A percentile compares a stretch with the other conserved stretches of the same genome.
phyloP scores from a whole-genome alignment of 2,113 vertebrate species.

The Leptobrachium ailaonicum region DNA sequence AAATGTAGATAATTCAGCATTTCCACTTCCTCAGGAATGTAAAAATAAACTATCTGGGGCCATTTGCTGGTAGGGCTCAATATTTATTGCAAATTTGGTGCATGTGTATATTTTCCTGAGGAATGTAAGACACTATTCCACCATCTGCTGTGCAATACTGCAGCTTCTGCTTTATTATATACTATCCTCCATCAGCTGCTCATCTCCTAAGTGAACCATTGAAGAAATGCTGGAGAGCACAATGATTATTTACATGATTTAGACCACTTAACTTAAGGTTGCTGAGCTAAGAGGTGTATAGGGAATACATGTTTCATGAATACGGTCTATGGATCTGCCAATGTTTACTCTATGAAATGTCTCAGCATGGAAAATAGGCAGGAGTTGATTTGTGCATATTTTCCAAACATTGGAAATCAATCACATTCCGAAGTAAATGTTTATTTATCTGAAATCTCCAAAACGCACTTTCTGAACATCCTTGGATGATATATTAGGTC shows the following conservation, averaged over 20 bases:
- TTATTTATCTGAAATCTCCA: too few species aligned
- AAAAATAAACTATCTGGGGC: too few species aligned
- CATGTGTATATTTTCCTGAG: too few species aligned
- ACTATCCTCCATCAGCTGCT: neutral
- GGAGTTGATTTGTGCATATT: neutral
- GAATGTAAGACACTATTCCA: too few species aligned
- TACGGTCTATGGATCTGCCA: neutral
- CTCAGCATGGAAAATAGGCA: neutral
- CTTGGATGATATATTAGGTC: too few species aligned
- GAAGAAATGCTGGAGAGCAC: neutral
- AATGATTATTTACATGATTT: neutral
- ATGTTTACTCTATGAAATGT: neutral
- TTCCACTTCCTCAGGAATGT: too few species aligned
- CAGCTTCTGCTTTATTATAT: too few species aligned
- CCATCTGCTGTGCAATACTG: too few species aligned
- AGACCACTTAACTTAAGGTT: neutral
- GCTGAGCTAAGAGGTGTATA: neutral
- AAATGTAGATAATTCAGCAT: too few species aligned
- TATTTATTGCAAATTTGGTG: too few species aligned
- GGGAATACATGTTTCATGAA: neutral
- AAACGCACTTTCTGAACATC: too few species aligned
- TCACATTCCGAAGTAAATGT: neutral
- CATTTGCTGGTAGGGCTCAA: too few species aligned
- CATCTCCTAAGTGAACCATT: neutral
- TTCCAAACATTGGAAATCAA: neutral